Conservation (phyloP, 2,888 invertebrate genomes). For the Troilus luridus region DNA sequence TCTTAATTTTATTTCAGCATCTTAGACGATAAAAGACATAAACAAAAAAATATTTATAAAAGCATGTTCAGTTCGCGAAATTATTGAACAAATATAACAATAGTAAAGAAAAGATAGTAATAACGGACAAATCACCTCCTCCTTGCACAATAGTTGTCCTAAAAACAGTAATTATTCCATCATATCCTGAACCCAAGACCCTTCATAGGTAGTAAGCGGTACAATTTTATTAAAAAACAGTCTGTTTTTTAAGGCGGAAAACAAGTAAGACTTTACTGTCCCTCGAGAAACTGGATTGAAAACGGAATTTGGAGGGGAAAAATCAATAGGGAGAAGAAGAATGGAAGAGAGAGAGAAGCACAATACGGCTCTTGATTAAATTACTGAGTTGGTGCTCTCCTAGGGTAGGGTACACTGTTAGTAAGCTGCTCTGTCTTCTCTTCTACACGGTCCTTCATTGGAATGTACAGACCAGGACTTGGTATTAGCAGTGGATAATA, state of each 20-base stretch:
- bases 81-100: no score
- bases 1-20: no score
- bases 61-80: no score
- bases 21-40: no score
- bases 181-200: no score
- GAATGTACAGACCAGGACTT: neutral
- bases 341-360: neutral
- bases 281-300: neutral
- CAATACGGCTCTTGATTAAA: conserved; percentile 1
- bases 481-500: neutral
- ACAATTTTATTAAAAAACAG: no score
- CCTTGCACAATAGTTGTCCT: no score
- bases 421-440: neutral
- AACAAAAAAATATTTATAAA: no score
- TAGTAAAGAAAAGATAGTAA: no score
- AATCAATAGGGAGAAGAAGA: conserved; percentile 22
- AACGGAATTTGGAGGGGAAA: conserved; percentile 10
- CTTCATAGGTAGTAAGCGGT: no score
- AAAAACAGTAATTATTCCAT: no score
- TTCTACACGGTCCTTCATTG: neutral
- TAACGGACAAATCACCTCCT: no score
- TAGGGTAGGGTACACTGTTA: neutral
- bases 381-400: neutral
- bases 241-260: neutral
- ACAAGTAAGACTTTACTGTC: neutral